Evolutionary conservation across 2,113 vertebrate species (phyloP), one percentile per base, ranked within the genome.

Genomic region (Carlito syrichta): DNA sequence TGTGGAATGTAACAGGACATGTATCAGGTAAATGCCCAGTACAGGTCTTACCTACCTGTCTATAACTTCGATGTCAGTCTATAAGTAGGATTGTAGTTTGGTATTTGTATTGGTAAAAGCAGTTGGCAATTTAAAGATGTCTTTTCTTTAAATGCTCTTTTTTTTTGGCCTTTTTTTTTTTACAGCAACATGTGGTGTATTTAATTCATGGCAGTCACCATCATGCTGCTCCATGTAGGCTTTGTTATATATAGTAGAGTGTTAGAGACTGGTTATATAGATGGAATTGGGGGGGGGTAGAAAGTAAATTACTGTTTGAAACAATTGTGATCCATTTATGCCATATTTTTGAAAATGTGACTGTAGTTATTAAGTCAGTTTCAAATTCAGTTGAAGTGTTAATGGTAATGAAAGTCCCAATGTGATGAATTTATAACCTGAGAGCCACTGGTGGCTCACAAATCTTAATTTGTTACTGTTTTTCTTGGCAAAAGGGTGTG

Each of bases 1-100:
- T 99, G 97, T 99, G 99, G 98, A 98, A 99, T 99, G 98, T 98
- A 95, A 98, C 99, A 99, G 99, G 99, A 99, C 99, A 99, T 99
- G 98, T 99, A 99, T 98, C 99, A 99, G 99, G 99, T 99, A 99
- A 99, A 99, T 98, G 95, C 97, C 98, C 98, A 98, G 98, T 98
- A 96, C 96, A 99, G 98, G 98, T 98, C 69, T 95, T 95, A 96
- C 73, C 93, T 92, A 69, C 91, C 89, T 98, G 98, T 98, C 96
- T 81, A 85, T 98, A 98, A 96, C 97, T 98, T 97, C 95, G 95
- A 17, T 98, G 96, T 98, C 77, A 95, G 76, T 96, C 97, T 97
- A 87, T 97, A 98, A 98, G 96, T 98, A 98, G 98, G 98, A 98
- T 98, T 98, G 97, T 98, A 98, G 98, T 98, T 99, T 99, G 97